Evolutionary conservation across 2,113 vertebrate genomes (phyloP), one percentile per base, ranked within the genome.

Genomic region (Pangasianodon hypophthalmus): DNA sequence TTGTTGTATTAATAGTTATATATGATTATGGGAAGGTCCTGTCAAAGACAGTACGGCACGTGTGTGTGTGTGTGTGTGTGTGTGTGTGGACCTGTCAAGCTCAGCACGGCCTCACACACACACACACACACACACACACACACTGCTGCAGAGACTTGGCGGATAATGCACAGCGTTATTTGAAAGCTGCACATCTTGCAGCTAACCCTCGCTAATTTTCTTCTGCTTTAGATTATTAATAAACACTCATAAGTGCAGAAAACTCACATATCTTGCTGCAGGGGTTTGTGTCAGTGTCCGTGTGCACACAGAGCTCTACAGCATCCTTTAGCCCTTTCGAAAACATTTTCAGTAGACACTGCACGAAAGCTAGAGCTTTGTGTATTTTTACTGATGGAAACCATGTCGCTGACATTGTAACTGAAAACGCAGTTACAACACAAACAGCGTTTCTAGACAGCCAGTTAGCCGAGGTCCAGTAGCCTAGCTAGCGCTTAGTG

Each of bases 11-110:
- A 58, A 58, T 19, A 14, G 13, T 58, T 18, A 58, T 21, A 58
- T 14, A 16, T 58, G 56, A 58, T 58, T 58, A 37, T 37, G 37
- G 37, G 46, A 81, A 81, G 48, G 77, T 81, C 46, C 14, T 52
- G 13, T 52, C 13, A 81, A 81, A 3, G 26, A n/a, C 18, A 81
- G 26, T n/a, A 80, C 16, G 9, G 13, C 46, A 24, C 37, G 6
- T 41, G 11, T 69, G 37, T 44, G 41, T 2, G 11, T 69, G 37
- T 44, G 41, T 2, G 71, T 24, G 73, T 18, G 5, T 10, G 6
- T 44, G 16, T 73, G 69, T 77, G 67, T 64, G 37, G 16, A 86
- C 13, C 44, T 69, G 84, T 85, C 62, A 85, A 85, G 37, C 84
- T 50, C 60, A 85, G 26, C 84, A 50, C 18, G 84, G 64, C 64